Evolutionary conservation across 2,888 invertebrate species (phyloP).

Genomic region (Lobophora halterata): DNA sequence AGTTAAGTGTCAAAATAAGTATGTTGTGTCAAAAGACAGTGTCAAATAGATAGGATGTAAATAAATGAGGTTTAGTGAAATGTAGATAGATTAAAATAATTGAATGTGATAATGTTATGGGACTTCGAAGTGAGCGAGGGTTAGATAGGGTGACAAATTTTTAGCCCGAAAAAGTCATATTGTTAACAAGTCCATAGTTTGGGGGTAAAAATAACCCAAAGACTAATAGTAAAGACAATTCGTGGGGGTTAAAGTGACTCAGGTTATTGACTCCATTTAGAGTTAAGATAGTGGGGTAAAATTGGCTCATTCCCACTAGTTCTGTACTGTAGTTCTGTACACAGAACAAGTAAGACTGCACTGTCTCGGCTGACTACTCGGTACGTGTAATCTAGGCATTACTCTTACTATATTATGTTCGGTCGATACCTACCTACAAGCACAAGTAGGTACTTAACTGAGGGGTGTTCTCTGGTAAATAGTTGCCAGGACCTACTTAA

Average conservation of each 20-base stretch:
- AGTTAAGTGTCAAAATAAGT: constrained; percentile 23
- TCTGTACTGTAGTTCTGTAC: too few relatives aligned
- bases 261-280: not conserved
- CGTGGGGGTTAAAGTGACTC: not conserved
- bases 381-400: too few relatives aligned
- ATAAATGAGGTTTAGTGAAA: constrained; percentile 61
- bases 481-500: too few relatives aligned
- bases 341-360: too few relatives aligned
- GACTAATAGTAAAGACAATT: not conserved
- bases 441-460: too few relatives aligned
- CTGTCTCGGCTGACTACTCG: too few relatives aligned
- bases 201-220: constrained; percentile 5
- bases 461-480: too few relatives aligned
- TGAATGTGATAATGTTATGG: constrained; percentile 64
- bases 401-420: too few relatives aligned
- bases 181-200: constrained; percentile 21
- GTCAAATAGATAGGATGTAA: constrained; percentile 46
- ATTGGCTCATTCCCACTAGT: too few relatives aligned
- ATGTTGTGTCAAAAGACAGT: constrained; percentile 25
- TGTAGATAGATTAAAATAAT: constrained; percentile 71
- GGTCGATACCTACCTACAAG: too few relatives aligned
- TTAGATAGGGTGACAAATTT: constrained; percentile 44
- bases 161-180: constrained; percentile 32
- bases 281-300: too few relatives aligned
- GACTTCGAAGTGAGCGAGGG: constrained; percentile 39